Evolutionary conservation across 2,888 invertebrate species (phyloP).

Genomic region (Aethes cnicana): DNA sequence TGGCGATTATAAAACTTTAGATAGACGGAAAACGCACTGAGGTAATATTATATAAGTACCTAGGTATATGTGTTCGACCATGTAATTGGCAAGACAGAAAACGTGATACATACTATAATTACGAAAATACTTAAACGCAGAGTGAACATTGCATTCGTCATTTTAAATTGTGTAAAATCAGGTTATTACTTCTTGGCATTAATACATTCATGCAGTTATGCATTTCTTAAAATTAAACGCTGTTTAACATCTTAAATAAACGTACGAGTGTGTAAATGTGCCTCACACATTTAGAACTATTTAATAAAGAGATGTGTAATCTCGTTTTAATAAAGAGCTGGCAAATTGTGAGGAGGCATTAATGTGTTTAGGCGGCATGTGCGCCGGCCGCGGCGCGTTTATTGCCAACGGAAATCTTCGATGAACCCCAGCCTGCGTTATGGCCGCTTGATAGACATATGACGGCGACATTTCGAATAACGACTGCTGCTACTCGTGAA

Average conservation of each 20-base stretch:
- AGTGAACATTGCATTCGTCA: too few relatives aligned
- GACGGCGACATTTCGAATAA: conserved; percentile 58
- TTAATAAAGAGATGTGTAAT: conserved; percentile 40
- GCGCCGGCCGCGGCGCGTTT: conserved; percentile 60
- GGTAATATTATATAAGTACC: too few relatives aligned
- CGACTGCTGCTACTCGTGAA: conserved; percentile 38
- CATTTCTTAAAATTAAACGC: too few relatives aligned
- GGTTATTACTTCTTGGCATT: too few relatives aligned
- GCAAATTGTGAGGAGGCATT: conserved; percentile 54
- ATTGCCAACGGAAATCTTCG: conserved; percentile 73
- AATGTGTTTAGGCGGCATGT: conserved; percentile 67
- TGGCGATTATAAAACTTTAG: too few relatives aligned
- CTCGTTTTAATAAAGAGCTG: conserved; percentile 45
- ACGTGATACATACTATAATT: neutral
- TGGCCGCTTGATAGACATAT: conserved; percentile 67
- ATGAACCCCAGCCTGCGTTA: conserved; percentile 52
- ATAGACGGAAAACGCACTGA: too few relatives aligned
- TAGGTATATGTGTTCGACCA: too few relatives aligned
- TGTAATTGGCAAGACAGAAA: too few relatives aligned
- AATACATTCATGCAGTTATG: too few relatives aligned
- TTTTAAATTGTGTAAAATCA: too few relatives aligned
- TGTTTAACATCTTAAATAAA: neutral
- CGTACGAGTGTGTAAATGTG: conserved; percentile 5
- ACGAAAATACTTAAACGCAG: neutral
- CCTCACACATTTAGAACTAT: conserved; percentile 4